Evolutionary conservation across 2,888 invertebrate genomes (phyloP).

Genomic region (Tillus elongatus): DNA sequence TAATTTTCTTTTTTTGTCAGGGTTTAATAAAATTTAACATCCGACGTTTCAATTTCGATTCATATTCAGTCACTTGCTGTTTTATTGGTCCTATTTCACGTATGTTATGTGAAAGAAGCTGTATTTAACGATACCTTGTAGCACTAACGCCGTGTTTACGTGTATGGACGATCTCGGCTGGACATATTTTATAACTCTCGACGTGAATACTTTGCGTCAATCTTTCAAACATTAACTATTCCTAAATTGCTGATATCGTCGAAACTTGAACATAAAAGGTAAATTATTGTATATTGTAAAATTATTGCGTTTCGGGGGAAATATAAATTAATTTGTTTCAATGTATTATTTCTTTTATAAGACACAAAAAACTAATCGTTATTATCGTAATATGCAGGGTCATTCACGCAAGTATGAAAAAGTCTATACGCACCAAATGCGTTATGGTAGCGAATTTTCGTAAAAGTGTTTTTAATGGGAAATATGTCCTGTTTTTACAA

Average conservation of each 20-base stretch:
- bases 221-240: conserved; percentile 27
- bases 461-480: too few species aligned
- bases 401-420: too few species aligned
- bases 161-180: conserved; percentile 28
- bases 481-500: too few species aligned
- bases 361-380: too few species aligned
- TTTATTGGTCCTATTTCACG: conserved; percentile 40
- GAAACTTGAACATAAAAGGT: too few species aligned
- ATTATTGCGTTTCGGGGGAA: too few species aligned
- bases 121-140: conserved; percentile 34
- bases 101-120: conserved; percentile 36
- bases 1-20: conserved; percentile 15
- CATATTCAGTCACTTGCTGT: conserved; percentile 40
- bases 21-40: conserved; percentile 16
- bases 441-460: too few species aligned
- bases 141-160: conserved; percentile 31
- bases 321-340: too few species aligned
- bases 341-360: too few species aligned
- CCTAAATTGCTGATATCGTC: conserved; percentile 20
- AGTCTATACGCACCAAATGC: too few species aligned
- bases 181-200: conserved; percentile 31
- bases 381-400: too few species aligned
- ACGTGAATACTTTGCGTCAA: conserved; percentile 30
- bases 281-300: too few species aligned
- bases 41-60: conserved; percentile 41